A percentile compares a stretch with the other conserved stretches of the same genome.
Conservation (phyloP, 1,140 invertebrate genomes). For the Pseudomyrmex concolor region DNA sequence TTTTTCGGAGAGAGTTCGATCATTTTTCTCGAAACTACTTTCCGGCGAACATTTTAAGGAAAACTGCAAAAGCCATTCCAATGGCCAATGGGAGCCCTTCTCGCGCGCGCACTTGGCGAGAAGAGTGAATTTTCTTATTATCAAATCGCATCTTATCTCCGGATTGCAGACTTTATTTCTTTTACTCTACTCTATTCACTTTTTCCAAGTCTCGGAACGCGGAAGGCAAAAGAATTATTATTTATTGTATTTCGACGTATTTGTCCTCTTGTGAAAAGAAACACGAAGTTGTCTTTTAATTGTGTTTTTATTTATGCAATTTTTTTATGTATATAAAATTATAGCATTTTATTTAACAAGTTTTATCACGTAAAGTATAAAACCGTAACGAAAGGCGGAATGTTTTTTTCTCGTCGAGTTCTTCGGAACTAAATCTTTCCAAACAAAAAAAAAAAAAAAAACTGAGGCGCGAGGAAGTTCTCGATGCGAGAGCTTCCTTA, state of each 20-base stretch:
- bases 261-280: not conserved
- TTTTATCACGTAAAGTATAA: not conserved
- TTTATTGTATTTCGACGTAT: not conserved
- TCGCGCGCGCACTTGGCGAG: constrained; percentile 8
- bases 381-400: not conserved
- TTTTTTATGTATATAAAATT: no score
- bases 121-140: constrained; percentile 49
- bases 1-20: constrained; percentile 28
- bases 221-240: not conserved
- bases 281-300: not conserved
- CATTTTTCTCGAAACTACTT: constrained; percentile 19
- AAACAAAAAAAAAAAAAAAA: not conserved
- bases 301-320: no score
- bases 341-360: no score
- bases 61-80: constrained; percentile 6
- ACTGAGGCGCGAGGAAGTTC: not conserved
- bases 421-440: not conserved
- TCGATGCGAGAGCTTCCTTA: constrained; percentile 17
- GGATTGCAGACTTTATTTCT: constrained; percentile 18
- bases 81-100: no score
- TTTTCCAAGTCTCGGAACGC: not conserved
- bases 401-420: not conserved
- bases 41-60: not conserved
- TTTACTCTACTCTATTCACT: no score
- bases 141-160: constrained; percentile 52